phyloP scores from a whole-genome alignment of 2,113 vertebrate genomes.

The Ictidomys tridecemlineatus region DNA sequence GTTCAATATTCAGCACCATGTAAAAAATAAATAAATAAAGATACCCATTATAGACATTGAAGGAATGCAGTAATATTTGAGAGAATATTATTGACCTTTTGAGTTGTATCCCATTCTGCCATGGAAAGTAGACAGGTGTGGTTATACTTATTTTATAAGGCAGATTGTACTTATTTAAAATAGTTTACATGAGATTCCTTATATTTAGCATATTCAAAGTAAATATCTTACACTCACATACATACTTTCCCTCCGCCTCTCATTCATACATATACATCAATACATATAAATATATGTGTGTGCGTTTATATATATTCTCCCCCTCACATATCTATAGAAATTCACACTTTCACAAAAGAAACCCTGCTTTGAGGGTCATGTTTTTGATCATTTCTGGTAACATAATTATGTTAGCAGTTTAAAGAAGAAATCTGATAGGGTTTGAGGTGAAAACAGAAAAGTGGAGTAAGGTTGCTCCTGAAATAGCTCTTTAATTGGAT shows the following conservation, averaged over 20 bases:
- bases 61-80: background rate
- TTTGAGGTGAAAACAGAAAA: slow-evolving; percentile 61
- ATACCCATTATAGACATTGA: background rate
- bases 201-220: slow-evolving; percentile 25
- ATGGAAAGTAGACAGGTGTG: background rate
- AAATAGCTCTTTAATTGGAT: slow-evolving; percentile 72
- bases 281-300: background rate
- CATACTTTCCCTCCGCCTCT: background rate
- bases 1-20: too few species aligned
- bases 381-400: slow-evolving; percentile 11
- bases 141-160: background rate
- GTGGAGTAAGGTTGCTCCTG: slow-evolving; percentile 40
- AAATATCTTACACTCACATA: background rate
- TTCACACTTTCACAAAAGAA: slow-evolving; percentile 42
- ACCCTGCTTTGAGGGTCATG: background rate
- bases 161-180: slow-evolving; percentile 46
- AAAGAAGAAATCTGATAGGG: slow-evolving; percentile 50
- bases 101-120: background rate
- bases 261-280: background rate
- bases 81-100: background rate
- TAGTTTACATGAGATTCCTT: slow-evolving; percentile 22
- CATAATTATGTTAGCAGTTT: slow-evolving; percentile 46
- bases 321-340: background rate
- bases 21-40: background rate
- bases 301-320: background rate